These are phyloP conservation scores for Amphiprion ocellaris DNA, from an alignment of 2,113 vertebrate genomes.

Conservation along the genomic window DNA sequence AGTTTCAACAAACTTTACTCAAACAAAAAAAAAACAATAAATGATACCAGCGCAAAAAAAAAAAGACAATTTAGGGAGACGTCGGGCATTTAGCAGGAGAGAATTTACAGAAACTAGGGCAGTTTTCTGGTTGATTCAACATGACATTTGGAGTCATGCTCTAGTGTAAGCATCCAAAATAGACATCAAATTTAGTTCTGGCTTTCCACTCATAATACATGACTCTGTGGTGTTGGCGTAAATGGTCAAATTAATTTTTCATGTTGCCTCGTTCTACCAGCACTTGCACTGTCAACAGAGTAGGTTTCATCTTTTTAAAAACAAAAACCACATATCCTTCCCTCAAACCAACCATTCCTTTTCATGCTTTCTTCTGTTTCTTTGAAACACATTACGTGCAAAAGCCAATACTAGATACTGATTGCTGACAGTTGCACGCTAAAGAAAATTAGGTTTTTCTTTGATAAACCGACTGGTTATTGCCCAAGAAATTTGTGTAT, in stretches of 20 bases:
- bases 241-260: conserved; percentile 46
- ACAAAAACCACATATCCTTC: not conserved
- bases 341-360: not conserved
- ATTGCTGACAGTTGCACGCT: not conserved
- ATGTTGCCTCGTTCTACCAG: not conserved
- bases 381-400: not conserved
- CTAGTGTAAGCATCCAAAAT: conserved; percentile 24
- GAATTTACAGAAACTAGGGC: conserved; percentile 38
- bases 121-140: conserved; percentile 57
- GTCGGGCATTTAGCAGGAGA: conserved; percentile 6
- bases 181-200: conserved; percentile 44
- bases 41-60: not conserved
- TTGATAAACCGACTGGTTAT: not conserved
- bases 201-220: conserved; percentile 43
- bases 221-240: conserved; percentile 44
- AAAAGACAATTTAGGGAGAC: not conserved
- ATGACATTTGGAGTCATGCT: conserved; percentile 56
- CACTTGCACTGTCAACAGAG: conserved; percentile 6
- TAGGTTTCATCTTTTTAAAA: conserved; percentile 27
- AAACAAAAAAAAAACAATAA: not conserved
- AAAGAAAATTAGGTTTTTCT: conserved; percentile 19
- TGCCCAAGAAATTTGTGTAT: not conserved
- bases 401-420: conserved; percentile 4
- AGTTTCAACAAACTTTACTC: not conserved
- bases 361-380: conserved; percentile 3